phyloP scores from a whole-genome alignment of 2,888 invertebrate species.

The Scelioninae gen. 2 region DNA sequence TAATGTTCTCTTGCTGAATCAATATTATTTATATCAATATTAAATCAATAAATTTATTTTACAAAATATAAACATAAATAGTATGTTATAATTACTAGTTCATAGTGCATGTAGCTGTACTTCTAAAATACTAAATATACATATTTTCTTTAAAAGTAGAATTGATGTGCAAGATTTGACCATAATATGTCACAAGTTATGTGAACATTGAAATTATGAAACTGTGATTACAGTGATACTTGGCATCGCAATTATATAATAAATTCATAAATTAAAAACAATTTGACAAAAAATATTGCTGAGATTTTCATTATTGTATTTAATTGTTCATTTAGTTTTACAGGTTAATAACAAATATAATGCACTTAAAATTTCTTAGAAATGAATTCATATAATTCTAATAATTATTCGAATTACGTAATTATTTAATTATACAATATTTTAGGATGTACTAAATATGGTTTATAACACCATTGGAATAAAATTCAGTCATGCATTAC shows the following conservation, averaged over 20 bases:
- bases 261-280: no score
- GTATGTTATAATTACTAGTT: constrained; percentile 27
- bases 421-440: constrained; percentile 11
- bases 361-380: background rate
- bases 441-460: constrained; percentile 7
- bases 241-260: background rate
- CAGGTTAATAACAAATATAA: background rate
- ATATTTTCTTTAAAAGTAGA: constrained; percentile 14
- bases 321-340: background rate
- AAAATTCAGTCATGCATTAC: constrained; percentile 39
- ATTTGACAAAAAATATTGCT: no score
- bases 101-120: background rate
- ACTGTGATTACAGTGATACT: background rate
- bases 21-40: constrained; percentile 5
- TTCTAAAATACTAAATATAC: constrained; percentile 24
- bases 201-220: background rate
- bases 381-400: constrained; percentile 3
- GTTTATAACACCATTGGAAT: constrained; percentile 29
- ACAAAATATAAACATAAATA: constrained; percentile 37
- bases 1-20: constrained; percentile 23
- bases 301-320: background rate
- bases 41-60: constrained; percentile 29
- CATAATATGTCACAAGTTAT: constrained; percentile 31
- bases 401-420: constrained; percentile 18
- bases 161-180: constrained; percentile 6